phyloP scores from a whole-genome alignment of 2,888 invertebrate genomes.

The Cinara cedri region DNA sequence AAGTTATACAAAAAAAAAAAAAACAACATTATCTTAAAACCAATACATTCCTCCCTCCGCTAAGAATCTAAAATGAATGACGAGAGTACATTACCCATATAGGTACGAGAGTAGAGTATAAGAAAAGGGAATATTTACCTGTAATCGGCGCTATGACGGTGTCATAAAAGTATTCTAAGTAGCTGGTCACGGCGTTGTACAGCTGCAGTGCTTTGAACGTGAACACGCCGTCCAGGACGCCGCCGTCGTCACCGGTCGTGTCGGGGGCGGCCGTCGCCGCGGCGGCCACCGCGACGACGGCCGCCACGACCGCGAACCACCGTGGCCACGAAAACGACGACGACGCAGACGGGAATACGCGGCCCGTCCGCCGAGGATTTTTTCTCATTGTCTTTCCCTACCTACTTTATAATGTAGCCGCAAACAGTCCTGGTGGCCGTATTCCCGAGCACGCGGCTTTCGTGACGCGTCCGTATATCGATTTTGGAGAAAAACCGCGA shows the following conservation, averaged over 20 bases:
- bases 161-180: slow-evolving; percentile 42
- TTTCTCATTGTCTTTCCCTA: not conserved
- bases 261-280: not conserved
- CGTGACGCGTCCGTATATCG: too few relatives aligned
- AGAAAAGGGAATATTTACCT: slow-evolving; percentile 22
- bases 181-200: slow-evolving; percentile 44
- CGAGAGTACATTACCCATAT: too few relatives aligned
- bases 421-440: too few relatives aligned
- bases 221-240: not conserved
- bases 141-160: slow-evolving; percentile 39
- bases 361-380: not conserved
- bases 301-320: not conserved
- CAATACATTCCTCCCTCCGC: too few relatives aligned
- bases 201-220: slow-evolving; percentile 38
- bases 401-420: too few relatives aligned
- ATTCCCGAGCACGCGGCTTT: too few relatives aligned
- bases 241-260: not conserved
- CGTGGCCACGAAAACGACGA: not conserved
- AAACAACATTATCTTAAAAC: too few relatives aligned
- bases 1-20: too few relatives aligned
- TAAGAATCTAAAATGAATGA: too few relatives aligned
- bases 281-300: not conserved
- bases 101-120: too few relatives aligned
- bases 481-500: too few relatives aligned
- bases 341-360: not conserved